A percentile compares a stretch with the other conserved stretches of the same genome.
phyloP scores from a whole-genome alignment of 2,888 invertebrate species.

The Chydorus sphaericus region DNA sequence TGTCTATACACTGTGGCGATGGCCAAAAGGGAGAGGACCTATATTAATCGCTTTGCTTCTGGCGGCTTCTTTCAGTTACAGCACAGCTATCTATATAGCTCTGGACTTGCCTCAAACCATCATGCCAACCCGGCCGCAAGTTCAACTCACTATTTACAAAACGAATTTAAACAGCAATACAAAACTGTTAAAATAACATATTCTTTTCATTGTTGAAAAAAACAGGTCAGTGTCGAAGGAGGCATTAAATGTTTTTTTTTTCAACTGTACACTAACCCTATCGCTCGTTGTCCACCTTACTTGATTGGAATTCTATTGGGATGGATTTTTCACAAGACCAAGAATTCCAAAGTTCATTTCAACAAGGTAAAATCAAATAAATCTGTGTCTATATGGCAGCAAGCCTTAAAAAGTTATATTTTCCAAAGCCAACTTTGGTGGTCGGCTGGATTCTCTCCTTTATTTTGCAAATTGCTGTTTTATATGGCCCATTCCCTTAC shows the following conservation, averaged over 20 bases:
- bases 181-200: not conserved
- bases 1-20: slow-evolving; percentile 18
- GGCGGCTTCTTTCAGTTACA: slow-evolving; percentile 4
- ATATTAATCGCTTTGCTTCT: slow-evolving; percentile 6
- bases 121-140: slow-evolving; percentile 14
- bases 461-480: not conserved
- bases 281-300: not conserved
- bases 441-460: not conserved
- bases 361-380: no score
- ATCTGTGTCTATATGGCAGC: no score
- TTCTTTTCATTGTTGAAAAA: not conserved
- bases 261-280: not conserved
- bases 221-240: not conserved
- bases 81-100: slow-evolving; percentile 5
- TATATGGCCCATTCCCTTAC: not conserved
- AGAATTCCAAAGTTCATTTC: not conserved
- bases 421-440: not conserved
- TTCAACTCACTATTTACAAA: no score
- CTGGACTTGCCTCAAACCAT: slow-evolving; percentile 10
- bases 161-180: not conserved
- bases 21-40: slow-evolving; percentile 15
- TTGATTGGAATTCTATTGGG: not conserved
- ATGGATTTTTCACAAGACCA: not conserved
- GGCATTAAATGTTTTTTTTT: not conserved
- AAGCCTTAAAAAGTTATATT: no score